A percentile compares a stretch with the other conserved stretches of the same genome.
phyloP scores from a whole-genome alignment of 2,113 vertebrate species.

The Callaeas wilsoni region DNA sequence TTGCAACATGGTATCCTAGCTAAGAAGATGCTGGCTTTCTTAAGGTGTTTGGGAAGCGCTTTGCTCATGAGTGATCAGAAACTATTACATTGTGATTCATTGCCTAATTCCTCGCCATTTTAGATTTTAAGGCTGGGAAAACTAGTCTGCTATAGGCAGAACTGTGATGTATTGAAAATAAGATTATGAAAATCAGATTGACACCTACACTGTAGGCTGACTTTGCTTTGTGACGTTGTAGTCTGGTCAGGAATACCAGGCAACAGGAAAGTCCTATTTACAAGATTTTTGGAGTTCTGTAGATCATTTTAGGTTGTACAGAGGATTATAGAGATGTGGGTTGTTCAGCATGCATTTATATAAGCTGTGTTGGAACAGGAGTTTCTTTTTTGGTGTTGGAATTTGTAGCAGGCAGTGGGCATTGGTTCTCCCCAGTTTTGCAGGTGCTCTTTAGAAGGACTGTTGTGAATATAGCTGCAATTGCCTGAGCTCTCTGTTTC shows the following conservation, averaged over 20 bases:
- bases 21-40: not conserved
- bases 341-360: not conserved
- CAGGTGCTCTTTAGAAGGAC: not conserved
- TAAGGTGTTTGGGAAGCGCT: not conserved
- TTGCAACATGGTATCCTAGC: not conserved
- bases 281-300: not conserved
- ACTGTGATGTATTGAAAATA: not conserved
- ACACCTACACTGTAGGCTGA: not conserved
- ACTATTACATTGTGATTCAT: not conserved
- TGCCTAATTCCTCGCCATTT: not conserved
- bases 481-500: constrained; percentile 6
- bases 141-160: not conserved
- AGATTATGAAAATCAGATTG: not conserved
- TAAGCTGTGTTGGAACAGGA: not conserved
- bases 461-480: not conserved
- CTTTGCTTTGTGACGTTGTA: not conserved
- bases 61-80: not conserved
- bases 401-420: not conserved
- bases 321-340: not conserved
- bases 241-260: not conserved
- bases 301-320: not conserved
- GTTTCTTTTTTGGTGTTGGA: not conserved
- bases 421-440: not conserved
- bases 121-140: not conserved
- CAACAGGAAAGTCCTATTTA: not conserved